Evolutionary conservation across 2,888 invertebrate genomes (phyloP).

Genomic region (Luperina nickerlii): DNA sequence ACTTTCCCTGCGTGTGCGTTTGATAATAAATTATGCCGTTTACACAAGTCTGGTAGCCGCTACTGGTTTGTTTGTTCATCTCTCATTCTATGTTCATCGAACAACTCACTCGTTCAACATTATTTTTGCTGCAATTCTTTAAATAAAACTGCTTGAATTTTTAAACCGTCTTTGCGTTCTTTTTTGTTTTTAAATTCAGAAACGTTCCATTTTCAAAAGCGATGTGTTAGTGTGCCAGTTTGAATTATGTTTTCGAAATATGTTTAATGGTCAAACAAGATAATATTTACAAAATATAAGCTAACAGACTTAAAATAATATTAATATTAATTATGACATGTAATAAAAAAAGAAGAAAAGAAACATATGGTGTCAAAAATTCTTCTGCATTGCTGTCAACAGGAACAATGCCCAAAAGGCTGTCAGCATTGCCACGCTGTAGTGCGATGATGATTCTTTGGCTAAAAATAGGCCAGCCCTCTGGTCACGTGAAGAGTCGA

Average conservation of each 20-base stretch:
- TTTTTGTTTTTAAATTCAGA: conserved; percentile 21
- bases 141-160: conserved; percentile 50
- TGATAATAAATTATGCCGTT: conserved; percentile 79
- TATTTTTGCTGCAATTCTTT: no score
- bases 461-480: neutral
- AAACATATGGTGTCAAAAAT: neutral
- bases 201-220: conserved; percentile 56
- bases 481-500: neutral
- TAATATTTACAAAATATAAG: neutral
- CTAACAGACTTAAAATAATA: neutral
- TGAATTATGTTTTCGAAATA: neutral
- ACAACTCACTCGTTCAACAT: conserved; percentile 53
- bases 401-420: neutral
- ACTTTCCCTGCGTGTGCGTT: conserved; percentile 75
- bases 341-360: neutral
- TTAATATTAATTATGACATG: neutral
- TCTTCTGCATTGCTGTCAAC: neutral
- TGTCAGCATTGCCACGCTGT: neutral
- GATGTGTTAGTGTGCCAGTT: conserved; percentile 53
- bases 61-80: conserved; percentile 78
- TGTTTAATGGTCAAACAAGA: neutral
- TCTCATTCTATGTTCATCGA: conserved; percentile 58
- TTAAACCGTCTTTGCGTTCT: conserved; percentile 32
- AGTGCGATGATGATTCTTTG: neutral
- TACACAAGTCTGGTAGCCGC: conserved; percentile 77